Evolutionary conservation across 2,888 invertebrate species (phyloP), one percentile per base, ranked within the genome.

Genomic region (Eurytoma californica): DNA sequence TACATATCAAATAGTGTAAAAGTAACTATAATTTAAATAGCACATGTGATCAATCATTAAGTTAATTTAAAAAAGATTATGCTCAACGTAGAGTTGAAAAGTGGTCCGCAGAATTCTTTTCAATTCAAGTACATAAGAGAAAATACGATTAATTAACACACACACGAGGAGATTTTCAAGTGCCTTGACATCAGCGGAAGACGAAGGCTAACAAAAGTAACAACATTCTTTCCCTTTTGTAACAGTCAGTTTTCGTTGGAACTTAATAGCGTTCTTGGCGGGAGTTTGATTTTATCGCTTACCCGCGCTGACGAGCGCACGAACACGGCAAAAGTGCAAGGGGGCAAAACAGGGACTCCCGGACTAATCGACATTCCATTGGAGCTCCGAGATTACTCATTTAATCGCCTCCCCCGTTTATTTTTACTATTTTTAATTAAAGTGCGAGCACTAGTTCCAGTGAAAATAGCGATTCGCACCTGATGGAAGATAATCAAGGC

Each of bases 301-400:
- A 24, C 24, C 24, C 24, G 24, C 28, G 13, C n/a, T 18, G 39
- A 39, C 39, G 24, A 55, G 55, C 49, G 30, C 68, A 30, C 55
- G 28, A 55, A 67, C 53, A 53, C 16, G 47, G 16, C 13, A 47
- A 67, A n/a, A 55, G 67, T 30, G 28, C 9, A 49, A 39, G 39
- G 57, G 57, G 18, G 18, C 30, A 69, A 69, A 57, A 57, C 55
- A 39, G 18, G 47, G 30, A 16, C 9, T 30, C 28, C 18, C n/a
- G 16, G 20, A 69, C 68, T 69, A 69, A 69, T 69, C 68, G 68
- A 69, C 68, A 69, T 69, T 69, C 68, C 68, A 57, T 39, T 57
- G 55, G 39, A 69, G 57, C 39, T 18, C 28, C 39, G 57, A 39
- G 57, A 69, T 69, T 57, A 39, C 68, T 57, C 30, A 57, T 39